Evolutionary conservation across 2,113 vertebrate genomes (phyloP), one percentile per base, ranked within the genome.

Genomic region (Microcebus griseorufus): DNA sequence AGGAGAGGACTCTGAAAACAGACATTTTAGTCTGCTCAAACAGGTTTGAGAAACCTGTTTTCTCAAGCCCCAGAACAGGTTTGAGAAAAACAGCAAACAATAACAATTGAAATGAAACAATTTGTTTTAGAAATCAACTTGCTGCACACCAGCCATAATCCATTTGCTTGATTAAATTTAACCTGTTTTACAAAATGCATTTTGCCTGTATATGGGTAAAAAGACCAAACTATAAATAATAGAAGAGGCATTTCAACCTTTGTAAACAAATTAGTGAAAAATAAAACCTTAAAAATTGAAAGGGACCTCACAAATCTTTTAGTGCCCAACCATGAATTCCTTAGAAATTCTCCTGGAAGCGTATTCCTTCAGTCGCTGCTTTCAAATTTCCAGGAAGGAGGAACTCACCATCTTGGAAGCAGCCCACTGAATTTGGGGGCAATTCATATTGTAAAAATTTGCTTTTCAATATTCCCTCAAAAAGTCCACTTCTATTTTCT

Each of bases 41-140:
- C 5, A 82, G 9, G 29, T 32, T 92, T 58, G 69, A 60, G 8
- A 64, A 93, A 75, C n/a, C n/a, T n/a, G n/a, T n/a, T n/a, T n/a
- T n/a, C n/a, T n/a, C n/a, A n/a, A n/a, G n/a, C n/a, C n/a, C 4
- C 13, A 62, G 6, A 5, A 80, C 5, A 82, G 9, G 29, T 32
- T 92, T 58, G 69, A 60, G 8, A 64, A 93, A 75, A 42, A 69
- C 37, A 93, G 42, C 4, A 88, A 60, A 10, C 34, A 93, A 42
- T 42, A 75, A 64, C 34, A 39, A 1, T 62, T 80, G 69, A 79
- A 92, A 60, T 32, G 5, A 79, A 81, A 39, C 14, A 45, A 37
- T 88, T 72, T 83, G 55, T 84, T 75, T 75, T 78, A 48, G 27
- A 87, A 69, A 72, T 73, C 27, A 62, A 58, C 9, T 85, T 80